Evolutionary conservation across 2,888 invertebrate genomes (phyloP), one percentile per base, ranked within the genome.

Genomic region (Dorcus parallelipipedus): DNA sequence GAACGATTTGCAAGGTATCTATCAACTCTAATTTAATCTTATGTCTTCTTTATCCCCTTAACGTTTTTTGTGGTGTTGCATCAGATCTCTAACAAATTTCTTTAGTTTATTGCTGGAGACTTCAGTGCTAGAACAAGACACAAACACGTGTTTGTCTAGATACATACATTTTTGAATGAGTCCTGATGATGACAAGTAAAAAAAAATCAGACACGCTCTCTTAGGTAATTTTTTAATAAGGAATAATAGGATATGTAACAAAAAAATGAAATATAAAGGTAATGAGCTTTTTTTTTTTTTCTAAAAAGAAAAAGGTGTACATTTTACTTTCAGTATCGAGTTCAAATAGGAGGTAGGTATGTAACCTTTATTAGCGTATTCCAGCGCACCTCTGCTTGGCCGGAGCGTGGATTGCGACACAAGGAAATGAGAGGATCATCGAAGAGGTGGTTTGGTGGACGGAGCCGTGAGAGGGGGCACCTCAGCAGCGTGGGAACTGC

Each of bases 1-100:
- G 97, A 97, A 80, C 87, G 95, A 75, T 97, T 95, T 84, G 96
- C 96, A 71, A 93, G 94, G 95, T 90, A 82, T 82, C 81, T 78
- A 76, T 76, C 64, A 72, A 74, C 67, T 76, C 70, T 49, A 49
- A 20, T 40, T 20, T 14, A 10, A 39, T 10, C 9, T 26, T 14
- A 4, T 6, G 26, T 33, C 5, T 33, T 5, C 7, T 33, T 33
- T 7, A 33, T 1, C 26, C 26, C 26, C 26, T 6, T 2, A 6
- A 33, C 26, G 26, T 33, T 33, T 52, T 52, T 17, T 9, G 17
- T 23, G 7, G 9, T 52, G 10, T 17, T 26, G 20, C n/a, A 4
- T 14, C 20, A n/a, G 26, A 0, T 33, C 7, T 33, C 3, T 6
- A 7, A 33, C 1, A 7, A 33, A 33, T 33, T 33, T 33, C 26